Evolutionary conservation across 2,797 vertebrate genomes (phyloP).

Genomic region (Sciaenops ocellatus): DNA sequence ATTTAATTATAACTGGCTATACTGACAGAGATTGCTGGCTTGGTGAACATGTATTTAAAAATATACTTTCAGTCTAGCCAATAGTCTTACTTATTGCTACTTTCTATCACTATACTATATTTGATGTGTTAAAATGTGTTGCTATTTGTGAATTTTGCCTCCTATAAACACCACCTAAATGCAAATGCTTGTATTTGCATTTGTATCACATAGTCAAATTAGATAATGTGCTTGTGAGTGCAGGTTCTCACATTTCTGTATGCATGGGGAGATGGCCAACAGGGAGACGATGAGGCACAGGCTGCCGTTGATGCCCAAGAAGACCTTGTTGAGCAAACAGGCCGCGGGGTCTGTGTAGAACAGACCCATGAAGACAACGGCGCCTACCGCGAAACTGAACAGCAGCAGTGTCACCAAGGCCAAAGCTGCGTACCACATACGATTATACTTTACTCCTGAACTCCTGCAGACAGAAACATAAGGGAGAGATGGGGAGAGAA

Average conservation of each 20-base stretch:
- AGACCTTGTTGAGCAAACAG: slow-evolving; percentile 93
- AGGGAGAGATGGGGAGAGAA: slow-evolving; percentile 2
- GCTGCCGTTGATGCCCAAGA: slow-evolving; percentile 92
- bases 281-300: slow-evolving; percentile 93
- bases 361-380: slow-evolving; percentile 89
- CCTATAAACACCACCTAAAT: neutral
- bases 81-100: neutral
- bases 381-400: slow-evolving; percentile 91
- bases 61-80: neutral
- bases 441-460: slow-evolving; percentile 90
- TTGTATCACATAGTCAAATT: slow-evolving; percentile 24
- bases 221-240: neutral
- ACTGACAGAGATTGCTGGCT: neutral
- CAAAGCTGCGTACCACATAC: slow-evolving; percentile 93
- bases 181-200: slow-evolving; percentile 15
- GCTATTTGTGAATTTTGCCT: neutral
- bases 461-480: slow-evolving; percentile 83
- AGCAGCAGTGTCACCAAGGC: slow-evolving; percentile 91
- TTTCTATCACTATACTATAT: neutral
- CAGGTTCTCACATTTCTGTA: slow-evolving; percentile 91
- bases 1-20: neutral
- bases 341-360: slow-evolving; percentile 91
- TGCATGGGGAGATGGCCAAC: slow-evolving; percentile 93
- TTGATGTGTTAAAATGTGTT: neutral
- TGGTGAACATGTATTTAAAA: slow-evolving; percentile 3